Evolutionary conservation across 2,888 invertebrate genomes (phyloP).

Genomic region (Lomographa bimaculata): DNA sequence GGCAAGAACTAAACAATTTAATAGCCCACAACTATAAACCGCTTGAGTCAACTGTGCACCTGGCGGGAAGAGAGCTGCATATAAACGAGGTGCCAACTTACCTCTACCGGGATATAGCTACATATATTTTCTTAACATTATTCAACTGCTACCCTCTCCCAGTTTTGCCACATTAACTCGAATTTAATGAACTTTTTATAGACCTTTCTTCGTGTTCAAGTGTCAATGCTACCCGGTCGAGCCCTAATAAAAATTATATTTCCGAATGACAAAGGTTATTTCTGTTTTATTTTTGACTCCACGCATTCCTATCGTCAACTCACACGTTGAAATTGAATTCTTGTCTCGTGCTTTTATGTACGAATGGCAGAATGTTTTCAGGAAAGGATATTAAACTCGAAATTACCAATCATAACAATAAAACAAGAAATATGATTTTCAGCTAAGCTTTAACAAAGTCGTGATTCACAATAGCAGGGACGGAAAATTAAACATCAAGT

Average conservation of each 20-base stretch:
- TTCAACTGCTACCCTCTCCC: too few species aligned
- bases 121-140: too few species aligned
- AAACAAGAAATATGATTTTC: constrained; percentile 3
- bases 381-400: constrained; percentile 1
- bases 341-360: constrained; percentile 5
- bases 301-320: constrained; percentile 6
- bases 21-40: too few species aligned
- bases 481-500: too few species aligned
- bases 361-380: constrained; percentile 5
- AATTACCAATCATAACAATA: background rate
- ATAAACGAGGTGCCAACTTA: too few species aligned
- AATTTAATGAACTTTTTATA: constrained; percentile 17
- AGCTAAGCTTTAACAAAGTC: too few species aligned
- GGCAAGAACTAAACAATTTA: too few species aligned
- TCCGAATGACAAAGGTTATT: constrained; percentile 25
- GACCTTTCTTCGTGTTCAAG: constrained; percentile 13
- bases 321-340: constrained; percentile 10
- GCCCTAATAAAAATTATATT: constrained; percentile 27
- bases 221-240: constrained; percentile 21
- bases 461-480: too few species aligned
- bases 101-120: too few species aligned
- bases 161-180: too few species aligned
- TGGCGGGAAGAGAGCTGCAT: too few species aligned
- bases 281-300: constrained; percentile 13
- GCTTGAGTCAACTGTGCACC: too few species aligned